A percentile compares a stretch with the other conserved stretches of the same genome.
Conservation (phyloP, 37 sponge, comb jelly and placozoan genomes). For the Haliclona indistincta region DNA sequence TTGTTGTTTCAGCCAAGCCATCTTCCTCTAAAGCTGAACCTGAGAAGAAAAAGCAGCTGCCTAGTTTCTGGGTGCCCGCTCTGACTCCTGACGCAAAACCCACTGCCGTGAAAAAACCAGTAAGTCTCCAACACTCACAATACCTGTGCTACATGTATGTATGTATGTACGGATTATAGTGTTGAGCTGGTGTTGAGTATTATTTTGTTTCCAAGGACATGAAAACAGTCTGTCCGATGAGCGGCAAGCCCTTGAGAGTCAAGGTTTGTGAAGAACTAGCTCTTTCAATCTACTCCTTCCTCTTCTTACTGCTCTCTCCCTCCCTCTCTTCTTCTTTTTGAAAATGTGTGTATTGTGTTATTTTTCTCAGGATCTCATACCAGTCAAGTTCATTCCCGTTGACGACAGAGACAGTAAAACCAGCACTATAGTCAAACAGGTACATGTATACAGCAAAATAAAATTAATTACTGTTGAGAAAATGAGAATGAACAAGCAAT, state of each 20-base stretch:
- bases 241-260: conserved; percentile 70
- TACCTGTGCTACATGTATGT: background rate
- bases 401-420: conserved; percentile 50
- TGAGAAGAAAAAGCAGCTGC: conserved; percentile 42
- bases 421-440: conserved; percentile 37
- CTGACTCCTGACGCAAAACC: conserved; percentile 81
- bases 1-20: background rate
- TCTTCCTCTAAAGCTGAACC: background rate
- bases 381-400: conserved; percentile 76
- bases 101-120: conserved; percentile 83
- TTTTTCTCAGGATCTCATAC: conserved; percentile 70
- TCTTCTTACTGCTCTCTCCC: too few species aligned
- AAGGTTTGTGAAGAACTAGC: conserved; percentile 26
- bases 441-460: too few species aligned
- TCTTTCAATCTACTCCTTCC: background rate
- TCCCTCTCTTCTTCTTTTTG: too few species aligned
- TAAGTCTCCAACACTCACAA: conserved; percentile 23
- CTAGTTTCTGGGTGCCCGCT: conserved; percentile 95
- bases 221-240: conserved; percentile 89
- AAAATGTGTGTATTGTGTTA: background rate
- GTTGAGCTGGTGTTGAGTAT: background rate
- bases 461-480: too few species aligned
- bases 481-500: too few species aligned
- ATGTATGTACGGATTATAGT: conserved; percentile 9
- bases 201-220: conserved; percentile 60